phyloP scores from a whole-genome alignment of 2,888 invertebrate species.

The Phlogophora meticulosa region DNA sequence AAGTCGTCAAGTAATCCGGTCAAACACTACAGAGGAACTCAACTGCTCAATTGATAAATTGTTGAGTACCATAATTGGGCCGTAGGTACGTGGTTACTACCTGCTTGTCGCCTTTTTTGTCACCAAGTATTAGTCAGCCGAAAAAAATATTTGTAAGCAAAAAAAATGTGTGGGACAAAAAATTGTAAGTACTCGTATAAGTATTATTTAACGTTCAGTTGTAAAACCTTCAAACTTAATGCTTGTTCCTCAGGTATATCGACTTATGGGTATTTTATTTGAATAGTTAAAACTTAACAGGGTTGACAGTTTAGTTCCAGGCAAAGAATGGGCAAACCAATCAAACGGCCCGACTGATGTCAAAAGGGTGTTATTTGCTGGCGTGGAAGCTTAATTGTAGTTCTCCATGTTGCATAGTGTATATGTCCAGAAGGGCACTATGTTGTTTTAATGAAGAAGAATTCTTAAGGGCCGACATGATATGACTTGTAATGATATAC shows the following conservation, averaged over 20 bases:
- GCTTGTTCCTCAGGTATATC: constrained; percentile 5
- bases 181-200: constrained; percentile 23
- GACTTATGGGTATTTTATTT: neutral
- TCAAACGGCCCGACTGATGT: neutral
- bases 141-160: constrained; percentile 31
- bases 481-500: no score
- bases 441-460: no score
- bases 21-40: constrained; percentile 45
- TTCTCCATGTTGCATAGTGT: no score
- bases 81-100: constrained; percentile 31
- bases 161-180: constrained; percentile 33
- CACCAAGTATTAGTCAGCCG: constrained; percentile 8
- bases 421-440: no score
- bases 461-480: no score
- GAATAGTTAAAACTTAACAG: neutral
- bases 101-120: constrained; percentile 45
- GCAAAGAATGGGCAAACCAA: neutral
- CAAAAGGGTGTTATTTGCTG: neutral
- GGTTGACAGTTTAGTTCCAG: neutral
- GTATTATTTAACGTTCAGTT: constrained; percentile 41
- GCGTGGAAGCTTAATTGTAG: neutral
- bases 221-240: constrained; percentile 24
- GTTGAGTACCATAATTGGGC: constrained; percentile 40
- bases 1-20: constrained; percentile 42
- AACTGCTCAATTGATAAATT: constrained; percentile 51